Percentiles rank a stretch among this genome's conserved stretches.
phyloP scores from a whole-genome alignment of 2,113 vertebrate species.

The Chlorodrepanis virens region DNA sequence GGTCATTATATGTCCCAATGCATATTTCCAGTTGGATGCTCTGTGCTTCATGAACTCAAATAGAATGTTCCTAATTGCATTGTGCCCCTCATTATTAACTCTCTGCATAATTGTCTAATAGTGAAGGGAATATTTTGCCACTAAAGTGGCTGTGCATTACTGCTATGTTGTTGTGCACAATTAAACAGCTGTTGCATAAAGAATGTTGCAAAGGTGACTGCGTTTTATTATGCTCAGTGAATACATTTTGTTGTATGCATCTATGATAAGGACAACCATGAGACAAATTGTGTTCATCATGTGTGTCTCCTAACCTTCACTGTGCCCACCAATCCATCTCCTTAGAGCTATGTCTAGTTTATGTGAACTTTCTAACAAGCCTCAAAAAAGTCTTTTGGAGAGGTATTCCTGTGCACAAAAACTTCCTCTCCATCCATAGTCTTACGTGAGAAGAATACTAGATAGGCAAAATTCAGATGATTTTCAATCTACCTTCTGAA shows the following conservation, averaged over 20 bases:
- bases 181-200: slow-evolving; percentile 39
- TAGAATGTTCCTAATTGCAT: neutral
- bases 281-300: neutral
- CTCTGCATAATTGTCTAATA: slow-evolving; percentile 15
- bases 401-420: neutral
- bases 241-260: neutral
- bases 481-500: neutral
- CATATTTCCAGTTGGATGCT: neutral
- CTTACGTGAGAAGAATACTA: neutral
- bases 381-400: neutral
- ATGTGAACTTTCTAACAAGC: neutral
- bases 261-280: neutral
- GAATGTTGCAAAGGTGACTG: slow-evolving; percentile 24
- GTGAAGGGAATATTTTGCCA: slow-evolving; percentile 40
- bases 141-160: neutral
- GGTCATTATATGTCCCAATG: neutral
- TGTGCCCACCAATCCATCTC: neutral
- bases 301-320: neutral
- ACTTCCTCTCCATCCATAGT: accelerated
- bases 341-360: neutral
- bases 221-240: slow-evolving; percentile 1
- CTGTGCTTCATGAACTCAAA: neutral
- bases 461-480: neutral
- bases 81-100: neutral
- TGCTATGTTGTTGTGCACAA: slow-evolving; percentile 13